Evolutionary conservation across 92 coral and sea anemone genomes (phyloP), one percentile per base, ranked within the genome.

Genomic region (Nematostella vectensis): DNA sequence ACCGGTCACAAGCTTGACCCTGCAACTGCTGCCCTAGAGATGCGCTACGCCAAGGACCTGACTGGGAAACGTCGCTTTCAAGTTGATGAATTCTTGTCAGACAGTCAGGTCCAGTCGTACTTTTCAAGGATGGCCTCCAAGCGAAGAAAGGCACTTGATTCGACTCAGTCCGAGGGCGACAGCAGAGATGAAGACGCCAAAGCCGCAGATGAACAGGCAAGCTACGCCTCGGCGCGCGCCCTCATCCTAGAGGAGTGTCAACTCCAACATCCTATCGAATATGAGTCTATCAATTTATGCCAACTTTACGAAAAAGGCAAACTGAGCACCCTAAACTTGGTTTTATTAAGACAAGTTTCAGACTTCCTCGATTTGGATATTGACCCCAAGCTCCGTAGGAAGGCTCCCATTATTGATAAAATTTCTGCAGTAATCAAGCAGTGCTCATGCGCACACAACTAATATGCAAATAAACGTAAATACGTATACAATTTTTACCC

Each of bases 1-100:
- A 58, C 64, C 3, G 64, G 64, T 3, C 22, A 58, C 13, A 58
- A 58, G 19, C 50, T 58, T 9, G 52, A 58, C 23, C 30, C 30
- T 10, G 28, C 48, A 3, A 42, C 0, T 16, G 51, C 43, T 6
- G 13, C 53, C 8, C 53, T 0, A 23, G 29, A 39, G 16, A 58
- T 58, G 64, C 38, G 64, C 15, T 18, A 17, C 16, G 64, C 53
- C 3, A 39, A 25, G 0, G 64, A 40, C 16, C 8, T 12, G 4
- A 18, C 3, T 36, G 64, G 54, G 0, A 40, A 39, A 2, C 19
- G 53, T 11, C 52, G 47, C 15, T 58, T 58, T 40, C n/a, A 26
- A 6, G 26, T 43, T 16, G 53, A 39, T 9, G 64, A 58, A 13
- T 58, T 39, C 42, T 24, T 58, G 64, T 16, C 64, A 16, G 31